These are phyloP conservation scores for Notothenia rossii DNA, from an alignment of 2,113 vertebrate genomes.

Conservation along the genomic window DNA sequence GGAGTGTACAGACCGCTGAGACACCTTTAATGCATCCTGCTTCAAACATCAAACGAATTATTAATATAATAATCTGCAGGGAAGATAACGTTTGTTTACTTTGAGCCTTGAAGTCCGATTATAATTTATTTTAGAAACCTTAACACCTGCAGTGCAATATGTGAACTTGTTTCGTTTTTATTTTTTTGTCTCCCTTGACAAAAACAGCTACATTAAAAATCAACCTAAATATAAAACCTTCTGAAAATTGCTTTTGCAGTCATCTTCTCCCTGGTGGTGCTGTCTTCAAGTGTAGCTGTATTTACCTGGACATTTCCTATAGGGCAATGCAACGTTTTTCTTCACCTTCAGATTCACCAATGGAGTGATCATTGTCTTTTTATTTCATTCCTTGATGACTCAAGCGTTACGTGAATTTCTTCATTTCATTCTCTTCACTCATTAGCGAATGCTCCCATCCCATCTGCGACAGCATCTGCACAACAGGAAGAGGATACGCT, in stretches of 20 bases:
- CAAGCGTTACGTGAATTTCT: constrained; percentile 46
- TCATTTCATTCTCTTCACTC: constrained; percentile 52
- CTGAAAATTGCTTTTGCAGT: constrained; percentile 50
- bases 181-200: constrained; percentile 25
- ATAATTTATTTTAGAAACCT: constrained; percentile 19
- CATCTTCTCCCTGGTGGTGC: constrained; percentile 18
- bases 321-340: constrained; percentile 14
- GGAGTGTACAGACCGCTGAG: constrained; percentile 32
- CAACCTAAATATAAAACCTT: constrained; percentile 40
- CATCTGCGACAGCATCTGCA: constrained; percentile 56
- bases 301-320: not conserved
- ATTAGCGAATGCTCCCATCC: constrained; percentile 40
- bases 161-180: constrained; percentile 9
- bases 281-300: constrained; percentile 18
- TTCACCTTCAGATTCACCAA: constrained; percentile 30
- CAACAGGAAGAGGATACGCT: constrained; percentile 56
- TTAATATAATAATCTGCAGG: constrained; percentile 57
- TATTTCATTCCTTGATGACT: constrained; percentile 44
- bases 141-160: constrained; percentile 14
- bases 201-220: constrained; percentile 37
- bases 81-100: constrained; percentile 41
- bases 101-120: constrained; percentile 19
- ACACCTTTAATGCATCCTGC: constrained; percentile 50
- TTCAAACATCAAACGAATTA: constrained; percentile 55
- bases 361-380: constrained; percentile 44